Base-by-base conservation (phyloP, 2,888 invertebrate genomes). In the Leistus spinibarbis region DNA sequence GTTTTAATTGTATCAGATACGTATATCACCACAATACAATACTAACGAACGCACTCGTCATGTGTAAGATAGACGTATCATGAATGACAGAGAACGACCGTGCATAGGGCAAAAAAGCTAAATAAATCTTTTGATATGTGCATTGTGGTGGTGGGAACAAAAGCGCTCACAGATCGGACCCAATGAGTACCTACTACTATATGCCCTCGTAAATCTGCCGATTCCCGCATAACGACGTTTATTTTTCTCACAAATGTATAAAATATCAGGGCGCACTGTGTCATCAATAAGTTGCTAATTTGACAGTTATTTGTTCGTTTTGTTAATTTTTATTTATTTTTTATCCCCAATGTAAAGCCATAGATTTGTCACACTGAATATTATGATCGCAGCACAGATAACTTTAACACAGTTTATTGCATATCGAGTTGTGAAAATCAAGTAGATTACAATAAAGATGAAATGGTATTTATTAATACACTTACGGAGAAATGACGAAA, bases 151-250 rank as follows among this genome's bases (percentile, higher is more conserved):
- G 9, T 17, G n/a, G 13, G 64, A 24, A 27, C 64, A 64, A 24
- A 23, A 16, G 13, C 13, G 24, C 2, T 64, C 10, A 7, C 24
- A 9, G 16, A 64, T 23, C 24, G 64, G 76, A 76, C 76, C 40
- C 72, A 72, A 77, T 75, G 70, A 71, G 77, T 76, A 77, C n/a
- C n/a, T n/a, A n/a, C n/a, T n/a, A n/a, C 77, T 76, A 71, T 79
- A 80, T 81, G 81, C 81, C 82, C 82, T 81, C 81, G 82, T 82
- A 82, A 82, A 82, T 81, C 80, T 79, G 77, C 69, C n/a, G 78
- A 79, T 78, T 79, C 79, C 79, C 80, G 80, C 82, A 80, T 81
- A 40, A 10, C 40, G 13, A 40, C 79, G 78, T 79, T 78, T 77
- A 77, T 79, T 81, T 81, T 81, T 81, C 81, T 81, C 81, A 80